Conservation (phyloP, 2,797 vertebrate species). For the Cuculus canorus region DNA sequence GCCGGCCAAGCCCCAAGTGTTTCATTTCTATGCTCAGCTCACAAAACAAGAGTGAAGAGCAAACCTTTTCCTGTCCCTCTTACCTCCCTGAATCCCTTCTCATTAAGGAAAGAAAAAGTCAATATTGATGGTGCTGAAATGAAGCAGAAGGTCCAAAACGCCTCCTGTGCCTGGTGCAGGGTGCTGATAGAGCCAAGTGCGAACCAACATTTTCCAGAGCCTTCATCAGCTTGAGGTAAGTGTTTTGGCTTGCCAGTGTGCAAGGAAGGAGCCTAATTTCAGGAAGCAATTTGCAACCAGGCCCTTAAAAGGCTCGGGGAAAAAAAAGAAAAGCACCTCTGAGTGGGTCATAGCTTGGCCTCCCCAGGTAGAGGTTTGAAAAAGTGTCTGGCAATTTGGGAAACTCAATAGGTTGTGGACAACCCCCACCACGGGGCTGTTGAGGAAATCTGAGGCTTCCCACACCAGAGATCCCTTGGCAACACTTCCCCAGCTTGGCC, state of each 20-base stretch:
- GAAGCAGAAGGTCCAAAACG: background rate
- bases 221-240: background rate
- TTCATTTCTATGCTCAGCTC: background rate
- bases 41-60: background rate
- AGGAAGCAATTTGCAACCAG: constrained; percentile 23
- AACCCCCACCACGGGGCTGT: background rate
- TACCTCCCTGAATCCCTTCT: background rate
- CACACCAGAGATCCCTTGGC: background rate
- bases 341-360: background rate
- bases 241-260: background rate
- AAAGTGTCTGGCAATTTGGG: background rate
- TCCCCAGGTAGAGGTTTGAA: background rate
- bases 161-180: background rate
- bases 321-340: background rate
- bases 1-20: fast-evolving
- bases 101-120: constrained; percentile 17
- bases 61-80: background rate
- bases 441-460: background rate
- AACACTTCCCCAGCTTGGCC: background rate
- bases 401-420: background rate
- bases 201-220: constrained; percentile 47
- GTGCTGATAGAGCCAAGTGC: background rate
- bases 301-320: background rate
- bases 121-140: constrained; percentile 16
- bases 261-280: background rate